Percentiles rank a stretch among this genome's conserved stretches.
Evolutionary conservation across 2,797 vertebrate species (phyloP).

Genomic region (Thripadectes ignobilis): DNA sequence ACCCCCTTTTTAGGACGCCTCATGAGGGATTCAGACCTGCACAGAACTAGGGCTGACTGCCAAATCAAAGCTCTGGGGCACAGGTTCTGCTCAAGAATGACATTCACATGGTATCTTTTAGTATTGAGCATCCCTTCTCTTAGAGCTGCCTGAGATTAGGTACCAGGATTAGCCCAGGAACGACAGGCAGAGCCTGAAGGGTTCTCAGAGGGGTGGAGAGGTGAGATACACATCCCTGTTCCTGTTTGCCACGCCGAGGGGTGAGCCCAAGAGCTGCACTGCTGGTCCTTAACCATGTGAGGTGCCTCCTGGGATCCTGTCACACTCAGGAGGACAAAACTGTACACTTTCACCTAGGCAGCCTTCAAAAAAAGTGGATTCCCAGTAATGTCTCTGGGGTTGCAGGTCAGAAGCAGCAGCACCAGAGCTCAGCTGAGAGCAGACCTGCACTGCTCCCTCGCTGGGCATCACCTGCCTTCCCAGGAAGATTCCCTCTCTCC

Average conservation of each 20-base stretch:
- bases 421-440: not conserved
- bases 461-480: not conserved
- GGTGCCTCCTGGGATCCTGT: not conserved
- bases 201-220: not conserved
- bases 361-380: not conserved
- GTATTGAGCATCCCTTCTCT: not conserved
- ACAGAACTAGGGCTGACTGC: not conserved
- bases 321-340: not conserved
- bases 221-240: not conserved
- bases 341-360: not conserved
- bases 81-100: not conserved
- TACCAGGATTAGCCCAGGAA: not conserved
- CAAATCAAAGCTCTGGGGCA: not conserved
- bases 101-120: not conserved
- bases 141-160: not conserved
- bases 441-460: not conserved
- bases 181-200: not conserved
- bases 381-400: not conserved
- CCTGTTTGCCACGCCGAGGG: not conserved
- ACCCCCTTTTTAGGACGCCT: not conserved
- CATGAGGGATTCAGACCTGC: not conserved
- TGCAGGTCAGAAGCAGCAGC: conserved; percentile 22
- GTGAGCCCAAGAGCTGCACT: not conserved
- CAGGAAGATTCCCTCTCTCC: fast-evolving
- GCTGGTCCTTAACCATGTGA: not conserved